Percentiles rank a stretch among this genome's conserved stretches.
Evolutionary conservation across 2,113 vertebrate genomes (phyloP).

Genomic region (Dascyllus trimaculatus): DNA sequence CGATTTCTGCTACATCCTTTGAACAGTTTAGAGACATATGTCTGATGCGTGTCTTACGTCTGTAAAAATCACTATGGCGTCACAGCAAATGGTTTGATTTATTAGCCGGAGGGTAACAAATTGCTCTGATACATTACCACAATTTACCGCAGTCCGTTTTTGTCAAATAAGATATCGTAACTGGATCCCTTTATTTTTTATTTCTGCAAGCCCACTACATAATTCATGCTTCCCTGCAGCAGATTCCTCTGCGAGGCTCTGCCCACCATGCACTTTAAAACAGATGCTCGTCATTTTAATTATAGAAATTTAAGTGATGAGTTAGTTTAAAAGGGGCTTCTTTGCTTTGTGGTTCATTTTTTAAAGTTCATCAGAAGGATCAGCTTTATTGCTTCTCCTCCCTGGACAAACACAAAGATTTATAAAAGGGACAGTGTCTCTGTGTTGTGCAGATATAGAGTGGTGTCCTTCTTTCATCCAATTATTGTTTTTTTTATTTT

Average conservation of each 20-base stretch:
- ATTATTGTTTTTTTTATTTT: too few relatives aligned
- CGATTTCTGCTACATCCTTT: neutral
- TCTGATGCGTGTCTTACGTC: neutral
- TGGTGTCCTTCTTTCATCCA: neutral
- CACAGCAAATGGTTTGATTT: neutral
- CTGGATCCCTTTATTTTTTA: constrained; percentile 48
- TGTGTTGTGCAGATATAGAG: too few relatives aligned
- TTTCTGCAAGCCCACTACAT: constrained; percentile 55
- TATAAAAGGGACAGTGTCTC: constrained; percentile 17
- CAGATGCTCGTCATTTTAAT: constrained; percentile 31
- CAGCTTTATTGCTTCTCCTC: neutral
- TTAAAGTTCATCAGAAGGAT: neutral
- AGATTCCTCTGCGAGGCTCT: constrained; percentile 40
- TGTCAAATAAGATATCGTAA: constrained; percentile 48
- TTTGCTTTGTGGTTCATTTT: neutral
- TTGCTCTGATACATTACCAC: constrained; percentile 28
- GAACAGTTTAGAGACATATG: neutral
- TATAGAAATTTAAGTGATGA: constrained; percentile 8
- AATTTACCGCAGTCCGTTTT: constrained; percentile 33
- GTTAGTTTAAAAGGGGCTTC: neutral
- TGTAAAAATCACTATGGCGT: neutral
- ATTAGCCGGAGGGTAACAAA: constrained; percentile 27
- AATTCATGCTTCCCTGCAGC: constrained; percentile 62
- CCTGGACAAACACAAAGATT: neutral
- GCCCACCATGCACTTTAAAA: constrained; percentile 2